A percentile compares a stretch with the other conserved stretches of the same genome.
Conservation (phyloP, 2,113 vertebrate genomes). For the Phoenicopterus ruber region DNA sequence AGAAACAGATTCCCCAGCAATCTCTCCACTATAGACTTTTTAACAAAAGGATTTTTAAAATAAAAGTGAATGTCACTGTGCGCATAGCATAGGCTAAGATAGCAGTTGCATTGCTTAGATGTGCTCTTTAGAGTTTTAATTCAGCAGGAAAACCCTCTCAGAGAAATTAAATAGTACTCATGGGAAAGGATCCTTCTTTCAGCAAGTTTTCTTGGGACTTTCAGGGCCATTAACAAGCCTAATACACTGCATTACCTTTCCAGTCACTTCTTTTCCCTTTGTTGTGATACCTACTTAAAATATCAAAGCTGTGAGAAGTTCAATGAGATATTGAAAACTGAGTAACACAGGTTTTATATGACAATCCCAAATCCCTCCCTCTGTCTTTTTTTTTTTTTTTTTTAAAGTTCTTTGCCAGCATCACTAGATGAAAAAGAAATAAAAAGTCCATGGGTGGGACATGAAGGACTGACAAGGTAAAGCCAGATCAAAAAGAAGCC, state of each 20-base stretch:
- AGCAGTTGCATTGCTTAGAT: not conserved
- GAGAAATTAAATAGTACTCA: constrained; percentile 85
- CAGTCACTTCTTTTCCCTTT: constrained; percentile 80
- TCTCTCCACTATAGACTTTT: not conserved
- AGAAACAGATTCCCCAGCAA: not conserved
- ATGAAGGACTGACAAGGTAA: constrained; percentile 74
- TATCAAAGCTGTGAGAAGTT: constrained; percentile 87
- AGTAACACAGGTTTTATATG: constrained; percentile 89
- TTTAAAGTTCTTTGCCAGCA: constrained; percentile 65
- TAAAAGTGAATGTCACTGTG: not conserved
- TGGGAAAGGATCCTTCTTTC: constrained; percentile 77
- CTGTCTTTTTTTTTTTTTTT: constrained; percentile 41
- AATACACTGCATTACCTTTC: constrained; percentile 76
- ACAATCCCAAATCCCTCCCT: constrained; percentile 78
- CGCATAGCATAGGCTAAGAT: not conserved
- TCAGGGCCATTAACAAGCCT: constrained; percentile 73
- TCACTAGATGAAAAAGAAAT: constrained; percentile 79
- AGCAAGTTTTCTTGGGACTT: constrained; percentile 70
- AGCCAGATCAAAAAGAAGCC: constrained; percentile 80
- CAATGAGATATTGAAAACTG: constrained; percentile 92
- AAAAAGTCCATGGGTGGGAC: constrained; percentile 80
- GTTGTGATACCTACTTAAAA: constrained; percentile 89
- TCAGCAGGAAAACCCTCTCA: constrained; percentile 69
- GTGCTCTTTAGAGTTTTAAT: constrained; percentile 58
- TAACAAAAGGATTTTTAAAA: not conserved